Conservation (phyloP, 2,797 vertebrate species). For the Adrianichthys oophorus region DNA sequence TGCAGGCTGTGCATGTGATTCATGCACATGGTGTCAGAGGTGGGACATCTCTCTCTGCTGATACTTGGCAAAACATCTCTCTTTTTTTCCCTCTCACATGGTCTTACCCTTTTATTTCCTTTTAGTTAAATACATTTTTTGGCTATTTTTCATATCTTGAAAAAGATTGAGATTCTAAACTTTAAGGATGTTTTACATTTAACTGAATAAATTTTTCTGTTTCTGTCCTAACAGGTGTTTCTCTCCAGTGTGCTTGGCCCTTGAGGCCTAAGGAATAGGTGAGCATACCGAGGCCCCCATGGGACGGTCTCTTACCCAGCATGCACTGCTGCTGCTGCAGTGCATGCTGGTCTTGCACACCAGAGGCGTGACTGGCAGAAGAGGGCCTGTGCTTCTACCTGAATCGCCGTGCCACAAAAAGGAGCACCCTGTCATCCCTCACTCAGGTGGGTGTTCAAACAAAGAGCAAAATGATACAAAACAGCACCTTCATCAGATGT, state of each 20-base stretch:
- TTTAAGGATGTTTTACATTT: slow-evolving; percentile 4
- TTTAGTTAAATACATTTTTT: slow-evolving; percentile 35
- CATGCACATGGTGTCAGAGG: slow-evolving; percentile 38
- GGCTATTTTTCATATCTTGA: slow-evolving; percentile 25
- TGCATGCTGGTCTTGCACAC: slow-evolving; percentile 79
- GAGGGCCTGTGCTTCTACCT: slow-evolving; percentile 70
- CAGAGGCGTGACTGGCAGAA: slow-evolving; percentile 66
- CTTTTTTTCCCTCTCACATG: slow-evolving; percentile 24
- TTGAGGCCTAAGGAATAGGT: slow-evolving; percentile 79
- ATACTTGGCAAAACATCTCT: slow-evolving; percentile 30
- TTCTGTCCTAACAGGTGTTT: slow-evolving; percentile 72
- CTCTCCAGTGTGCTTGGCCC: slow-evolving; percentile 79
- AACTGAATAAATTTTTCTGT: slow-evolving; percentile 23
- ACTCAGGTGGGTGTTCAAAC: slow-evolving; percentile 80
- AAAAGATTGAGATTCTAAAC: slow-evolving; percentile 12
- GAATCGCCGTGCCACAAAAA: slow-evolving; percentile 82
- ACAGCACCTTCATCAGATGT: neutral
- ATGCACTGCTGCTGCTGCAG: slow-evolving; percentile 84
- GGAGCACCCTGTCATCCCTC: slow-evolving; percentile 88
- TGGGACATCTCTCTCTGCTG: slow-evolving; percentile 40
- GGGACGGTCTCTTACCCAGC: slow-evolving; percentile 76
- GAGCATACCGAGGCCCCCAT: slow-evolving; percentile 74
- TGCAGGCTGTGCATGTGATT: slow-evolving; percentile 44
- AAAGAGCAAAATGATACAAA: neutral
- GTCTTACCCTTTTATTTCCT: slow-evolving; percentile 15